Base-by-base conservation (phyloP, 2,113 vertebrate species). In the Petromus typicus region DNA sequence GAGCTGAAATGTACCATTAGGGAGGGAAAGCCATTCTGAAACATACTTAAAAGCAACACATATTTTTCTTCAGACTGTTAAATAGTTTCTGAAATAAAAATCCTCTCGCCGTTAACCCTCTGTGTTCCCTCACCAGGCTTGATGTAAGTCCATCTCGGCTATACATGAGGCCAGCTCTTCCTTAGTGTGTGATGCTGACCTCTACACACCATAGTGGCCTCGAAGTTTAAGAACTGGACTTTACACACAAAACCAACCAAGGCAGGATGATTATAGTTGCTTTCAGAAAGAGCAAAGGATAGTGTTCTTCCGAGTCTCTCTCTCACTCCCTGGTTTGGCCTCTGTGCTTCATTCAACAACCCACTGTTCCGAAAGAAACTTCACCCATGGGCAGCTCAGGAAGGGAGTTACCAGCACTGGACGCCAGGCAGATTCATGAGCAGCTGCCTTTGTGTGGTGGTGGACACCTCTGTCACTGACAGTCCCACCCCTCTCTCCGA, bases 1-100 rank as follows among this genome's bases (percentile, higher is more conserved):
- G 94, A 96, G 37, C 56, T 89, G 14, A 95, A 95, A 59, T 86
- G 34, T 64, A 76, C 93, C 73, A 73, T 90, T 61, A 61, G 27
- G 54, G 23, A 66, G 23, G 57, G 18, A 5, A 37, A 22, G 67
- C 86, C 54, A 63, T 54, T 67, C 30, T 37, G 71, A 79, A 75
- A 71, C n/a, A 32, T 66, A 86, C 61, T 78, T 92, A 69, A 96
- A 93, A 91, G 45, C 67, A 91, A 93, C 85, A 63, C 59, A 32
- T 64, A 25, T 64, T 87, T 92, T 91, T 75, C 63, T 71, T 83
- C 30, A 34, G 81, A 48, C 85, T 61, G 59, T 81, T 95, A 37
- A 95, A 56, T 85, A 57, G 75, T 76, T 92, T 63, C 75, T 87
- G 57, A 83, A 89, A 45, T 67, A 37, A 87, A 91, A 92, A 75